These are phyloP conservation scores for Stichodactyla mertensii DNA, from an alignment of 64 coral and sea anemone species.

Conservation along the genomic window DNA sequence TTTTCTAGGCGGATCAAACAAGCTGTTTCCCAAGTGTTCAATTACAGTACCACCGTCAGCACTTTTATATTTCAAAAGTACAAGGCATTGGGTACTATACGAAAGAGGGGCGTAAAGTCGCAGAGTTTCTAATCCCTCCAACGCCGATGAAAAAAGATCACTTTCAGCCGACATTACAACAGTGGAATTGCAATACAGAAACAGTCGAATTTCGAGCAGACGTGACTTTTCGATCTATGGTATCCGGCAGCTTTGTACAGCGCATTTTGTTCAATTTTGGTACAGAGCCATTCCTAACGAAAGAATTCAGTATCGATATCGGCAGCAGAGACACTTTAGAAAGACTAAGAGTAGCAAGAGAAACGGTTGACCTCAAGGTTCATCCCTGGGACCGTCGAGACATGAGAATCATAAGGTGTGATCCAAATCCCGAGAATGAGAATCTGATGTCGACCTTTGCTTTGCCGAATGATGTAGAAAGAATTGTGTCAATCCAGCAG, in stretches of 20 bases:
- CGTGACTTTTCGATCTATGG: not conserved
- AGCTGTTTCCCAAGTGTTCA: not conserved
- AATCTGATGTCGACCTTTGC: slow-evolving; percentile 9
- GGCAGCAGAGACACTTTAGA: not conserved
- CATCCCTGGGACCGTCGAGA: not conserved
- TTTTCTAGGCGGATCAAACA: not conserved
- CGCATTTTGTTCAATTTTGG: slow-evolving; percentile 77
- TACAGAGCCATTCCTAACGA: slow-evolving; percentile 24
- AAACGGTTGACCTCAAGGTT: not conserved
- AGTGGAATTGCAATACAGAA: not conserved
- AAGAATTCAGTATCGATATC: slow-evolving; percentile 66
- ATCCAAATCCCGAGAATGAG: not conserved
- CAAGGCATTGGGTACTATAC: not conserved
- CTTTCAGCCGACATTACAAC: not conserved
- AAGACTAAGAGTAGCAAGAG: not conserved
- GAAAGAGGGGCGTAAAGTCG: not conserved
- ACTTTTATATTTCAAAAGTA: not conserved
- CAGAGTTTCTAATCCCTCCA: not conserved
- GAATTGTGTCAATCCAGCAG: slow-evolving; percentile 28
- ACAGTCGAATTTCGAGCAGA: not conserved
- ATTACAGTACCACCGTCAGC: not conserved
- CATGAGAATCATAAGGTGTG: not conserved
- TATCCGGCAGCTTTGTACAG: slow-evolving; percentile 57
- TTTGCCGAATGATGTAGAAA: not conserved
- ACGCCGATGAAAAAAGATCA: not conserved